Evolutionary conservation across 2,113 vertebrate genomes (phyloP).

Genomic region (Micromys minutus): DNA sequence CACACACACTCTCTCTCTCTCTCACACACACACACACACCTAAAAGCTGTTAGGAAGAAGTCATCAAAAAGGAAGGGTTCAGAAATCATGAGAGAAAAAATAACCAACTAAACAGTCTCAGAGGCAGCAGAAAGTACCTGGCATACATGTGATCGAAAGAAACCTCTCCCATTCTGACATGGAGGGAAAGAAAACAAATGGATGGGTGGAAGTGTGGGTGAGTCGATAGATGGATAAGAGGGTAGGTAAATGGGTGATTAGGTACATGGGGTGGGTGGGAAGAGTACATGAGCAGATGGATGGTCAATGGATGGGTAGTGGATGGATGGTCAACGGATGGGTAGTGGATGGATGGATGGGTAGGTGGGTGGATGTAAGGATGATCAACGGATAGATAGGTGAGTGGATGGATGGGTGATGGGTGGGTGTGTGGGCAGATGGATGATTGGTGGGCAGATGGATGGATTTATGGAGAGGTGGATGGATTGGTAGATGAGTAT

Average conservation of each 20-base stretch:
- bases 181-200: not conserved
- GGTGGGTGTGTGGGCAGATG: too few species aligned
- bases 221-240: too few species aligned
- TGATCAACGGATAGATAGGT: accelerated
- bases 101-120: not conserved
- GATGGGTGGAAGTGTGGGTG: not conserved
- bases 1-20: too few species aligned
- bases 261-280: not conserved
- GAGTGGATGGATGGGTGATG: not conserved
- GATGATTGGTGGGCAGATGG: not conserved
- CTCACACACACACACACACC: not conserved
- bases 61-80: not conserved
- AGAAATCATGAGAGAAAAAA: not conserved
- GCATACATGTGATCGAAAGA: not conserved
- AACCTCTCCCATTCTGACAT: not conserved
- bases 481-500: not conserved
- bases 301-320: not conserved
- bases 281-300: not conserved
- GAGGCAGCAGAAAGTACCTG: not conserved
- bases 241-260: not conserved
- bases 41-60: not conserved
- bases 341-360: not conserved
- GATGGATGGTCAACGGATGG: accelerated
- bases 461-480: not conserved
- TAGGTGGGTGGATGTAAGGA: too few species aligned